phyloP scores from a whole-genome alignment of 53 echinoderm and acorn worm genomes.

The Holothuria scabra region DNA sequence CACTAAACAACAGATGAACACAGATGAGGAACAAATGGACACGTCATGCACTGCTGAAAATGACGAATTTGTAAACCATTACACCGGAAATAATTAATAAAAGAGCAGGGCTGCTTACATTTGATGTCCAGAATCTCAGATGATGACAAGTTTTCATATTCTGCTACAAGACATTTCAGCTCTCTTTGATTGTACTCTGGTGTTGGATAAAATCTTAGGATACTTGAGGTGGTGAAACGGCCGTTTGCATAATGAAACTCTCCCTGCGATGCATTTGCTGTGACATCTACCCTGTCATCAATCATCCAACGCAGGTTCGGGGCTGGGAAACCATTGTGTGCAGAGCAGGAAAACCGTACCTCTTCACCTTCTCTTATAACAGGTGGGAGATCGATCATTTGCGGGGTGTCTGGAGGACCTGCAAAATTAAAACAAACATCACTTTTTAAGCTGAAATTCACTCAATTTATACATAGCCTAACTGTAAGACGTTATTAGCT shows the following conservation, averaged over 20 bases:
- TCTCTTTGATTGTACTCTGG: conserved; percentile 14
- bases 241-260: not conserved
- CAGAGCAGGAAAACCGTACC: conserved; percentile 21
- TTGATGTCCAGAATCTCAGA: conserved; percentile 16
- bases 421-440: too few relatives aligned
- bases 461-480: too few relatives aligned
- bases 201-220: not conserved
- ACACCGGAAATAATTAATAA: too few relatives aligned
- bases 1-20: too few relatives aligned
- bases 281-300: conserved; percentile 11
- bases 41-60: too few relatives aligned
- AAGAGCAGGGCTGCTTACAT: conserved; percentile 9
- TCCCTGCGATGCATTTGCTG: not conserved
- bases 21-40: too few relatives aligned
- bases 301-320: conserved; percentile 33
- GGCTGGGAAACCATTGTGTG: conserved; percentile 39
- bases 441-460: too few relatives aligned
- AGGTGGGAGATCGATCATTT: not conserved
- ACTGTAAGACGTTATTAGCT: too few relatives aligned
- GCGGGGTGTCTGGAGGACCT: conserved; percentile 42
- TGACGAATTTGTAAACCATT: too few relatives aligned
- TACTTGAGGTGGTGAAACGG: not conserved
- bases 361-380: conserved; percentile 12
- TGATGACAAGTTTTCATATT: not conserved
- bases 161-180: conserved; percentile 30